These are phyloP conservation scores for Hymenopus coronatus DNA, from an alignment of 2,888 invertebrate species.

Conservation along the genomic window DNA sequence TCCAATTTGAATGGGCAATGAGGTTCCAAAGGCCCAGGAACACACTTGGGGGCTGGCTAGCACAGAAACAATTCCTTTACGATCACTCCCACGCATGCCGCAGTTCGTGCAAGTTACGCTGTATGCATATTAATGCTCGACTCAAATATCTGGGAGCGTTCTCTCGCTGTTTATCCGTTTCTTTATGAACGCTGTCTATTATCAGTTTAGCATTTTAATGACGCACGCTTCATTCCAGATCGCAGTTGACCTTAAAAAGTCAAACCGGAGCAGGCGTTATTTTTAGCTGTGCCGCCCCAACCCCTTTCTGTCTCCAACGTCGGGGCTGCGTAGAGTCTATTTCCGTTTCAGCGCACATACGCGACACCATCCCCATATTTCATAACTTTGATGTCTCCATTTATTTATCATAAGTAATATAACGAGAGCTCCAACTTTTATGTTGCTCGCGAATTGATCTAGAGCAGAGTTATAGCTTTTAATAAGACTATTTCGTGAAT, in stretches of 20 bases:
- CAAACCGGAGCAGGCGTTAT: not conserved
- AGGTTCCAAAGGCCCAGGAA: too few relatives aligned
- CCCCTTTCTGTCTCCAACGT: not conserved
- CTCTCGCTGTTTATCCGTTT: not conserved
- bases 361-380: too few relatives aligned
- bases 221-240: not conserved
- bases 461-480: too few relatives aligned
- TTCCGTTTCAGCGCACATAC: too few relatives aligned
- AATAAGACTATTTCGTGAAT: too few relatives aligned
- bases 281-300: not conserved
- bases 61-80: too few relatives aligned
- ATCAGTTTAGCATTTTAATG: not conserved
- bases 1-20: too few relatives aligned
- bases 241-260: not conserved
- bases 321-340: not conserved
- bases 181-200: not conserved
- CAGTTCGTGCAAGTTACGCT: not conserved
- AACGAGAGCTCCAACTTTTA: too few relatives aligned
- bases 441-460: too few relatives aligned
- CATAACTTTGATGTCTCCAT: too few relatives aligned
- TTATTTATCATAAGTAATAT: too few relatives aligned
- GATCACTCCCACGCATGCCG: not conserved
- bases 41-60: too few relatives aligned
- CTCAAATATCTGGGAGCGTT: not conserved
- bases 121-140: not conserved